phyloP scores from a whole-genome alignment of 2,113 vertebrate species.

The Hiodon tergisus region DNA sequence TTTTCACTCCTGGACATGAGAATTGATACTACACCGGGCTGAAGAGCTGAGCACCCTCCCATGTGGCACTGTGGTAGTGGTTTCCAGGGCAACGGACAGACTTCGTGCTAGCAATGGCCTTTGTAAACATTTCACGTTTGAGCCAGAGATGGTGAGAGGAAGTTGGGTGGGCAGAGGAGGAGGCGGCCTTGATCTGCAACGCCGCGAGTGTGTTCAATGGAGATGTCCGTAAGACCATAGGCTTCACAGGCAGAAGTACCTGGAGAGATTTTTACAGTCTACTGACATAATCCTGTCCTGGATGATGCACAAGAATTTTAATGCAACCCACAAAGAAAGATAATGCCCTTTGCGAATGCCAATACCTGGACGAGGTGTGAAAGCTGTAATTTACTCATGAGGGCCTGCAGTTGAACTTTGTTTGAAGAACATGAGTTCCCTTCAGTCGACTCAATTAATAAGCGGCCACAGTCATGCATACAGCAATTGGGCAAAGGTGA shows the following conservation, averaged over 20 bases:
- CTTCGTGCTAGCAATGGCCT: constrained; percentile 81
- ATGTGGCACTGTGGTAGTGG: constrained; percentile 65
- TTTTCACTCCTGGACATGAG: constrained; percentile 69
- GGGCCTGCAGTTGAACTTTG: neutral
- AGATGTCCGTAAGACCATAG: constrained; percentile 38
- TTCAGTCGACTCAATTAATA: neutral
- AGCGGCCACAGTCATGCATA: no score
- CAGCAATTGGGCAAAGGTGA: neutral
- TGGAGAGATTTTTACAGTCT: neutral
- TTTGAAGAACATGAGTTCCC: neutral
- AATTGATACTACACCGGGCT: constrained; percentile 65
- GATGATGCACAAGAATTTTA: neutral
- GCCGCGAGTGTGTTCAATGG: constrained; percentile 64
- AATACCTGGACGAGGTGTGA: neutral
- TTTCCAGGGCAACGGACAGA: constrained; percentile 79
- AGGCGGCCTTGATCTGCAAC: constrained; percentile 76
- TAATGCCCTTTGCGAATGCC: constrained; percentile 1
- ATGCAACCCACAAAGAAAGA: neutral
- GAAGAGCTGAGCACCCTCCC: constrained; percentile 68
- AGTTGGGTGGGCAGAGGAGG: constrained; percentile 67
- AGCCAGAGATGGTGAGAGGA: neutral
- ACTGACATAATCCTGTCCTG: neutral
- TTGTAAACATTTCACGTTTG: constrained; percentile 83
- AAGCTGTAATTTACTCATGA: neutral
- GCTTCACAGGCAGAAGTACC: neutral